Conservation (phyloP, 1,140 invertebrate genomes). For the Drosophila tropicalis region DNA sequence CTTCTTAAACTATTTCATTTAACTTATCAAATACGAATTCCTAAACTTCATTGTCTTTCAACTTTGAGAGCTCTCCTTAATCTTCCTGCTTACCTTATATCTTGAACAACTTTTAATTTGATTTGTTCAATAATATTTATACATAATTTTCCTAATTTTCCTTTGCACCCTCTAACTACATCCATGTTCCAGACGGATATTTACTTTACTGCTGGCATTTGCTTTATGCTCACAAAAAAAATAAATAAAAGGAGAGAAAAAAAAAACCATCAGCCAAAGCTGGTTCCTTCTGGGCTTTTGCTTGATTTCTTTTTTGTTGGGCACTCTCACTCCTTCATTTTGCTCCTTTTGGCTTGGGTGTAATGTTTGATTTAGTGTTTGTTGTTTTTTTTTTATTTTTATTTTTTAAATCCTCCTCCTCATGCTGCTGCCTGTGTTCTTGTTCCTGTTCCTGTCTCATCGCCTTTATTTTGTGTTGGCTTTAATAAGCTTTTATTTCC, state of each 20-base stretch:
- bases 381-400: conserved; percentile 62
- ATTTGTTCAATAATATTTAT: no score
- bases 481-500: conserved; percentile 82
- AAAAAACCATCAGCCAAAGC: background rate
- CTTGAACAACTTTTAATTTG: no score
- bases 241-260: background rate
- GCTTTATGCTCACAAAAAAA: conserved; percentile 61
- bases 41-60: no score
- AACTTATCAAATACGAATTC: no score
- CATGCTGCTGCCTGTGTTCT: background rate
- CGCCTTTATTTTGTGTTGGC: conserved; percentile 54
- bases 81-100: no score
- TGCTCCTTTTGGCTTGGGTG: conserved; percentile 46
- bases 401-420: conserved; percentile 24
- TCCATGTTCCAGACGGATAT: conserved; percentile 37
- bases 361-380: conserved; percentile 81
- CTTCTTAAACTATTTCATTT: no score
- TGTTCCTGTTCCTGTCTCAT: conserved; percentile 31
- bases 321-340: conserved; percentile 29
- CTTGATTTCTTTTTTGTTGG: conserved; percentile 57
- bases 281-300: conserved; percentile 31
- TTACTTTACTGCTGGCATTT: conserved; percentile 69
- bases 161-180: background rate
- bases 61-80: no score
- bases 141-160: background rate